These are phyloP conservation scores for Dynastes grantii DNA, from an alignment of 2,888 invertebrate genomes.

Conservation along the genomic window DNA sequence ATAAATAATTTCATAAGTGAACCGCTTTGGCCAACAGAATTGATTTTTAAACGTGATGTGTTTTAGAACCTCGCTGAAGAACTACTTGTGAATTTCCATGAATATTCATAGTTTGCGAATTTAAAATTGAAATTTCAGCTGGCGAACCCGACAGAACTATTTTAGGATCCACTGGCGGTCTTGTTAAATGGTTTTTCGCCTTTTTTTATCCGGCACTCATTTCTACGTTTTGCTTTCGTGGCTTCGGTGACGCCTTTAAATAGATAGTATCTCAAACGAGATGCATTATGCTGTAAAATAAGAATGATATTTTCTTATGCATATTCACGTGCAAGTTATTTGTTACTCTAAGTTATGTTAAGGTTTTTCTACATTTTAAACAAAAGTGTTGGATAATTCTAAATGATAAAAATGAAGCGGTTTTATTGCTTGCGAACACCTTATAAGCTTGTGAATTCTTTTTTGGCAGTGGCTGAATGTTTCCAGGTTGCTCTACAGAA, in stretches of 20 bases:
- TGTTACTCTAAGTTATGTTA: too few species aligned
- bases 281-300: too few species aligned
- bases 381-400: too few species aligned
- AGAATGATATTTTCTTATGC: too few species aligned
- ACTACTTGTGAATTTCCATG: slow-evolving; percentile 1
- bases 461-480: too few species aligned
- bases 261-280: too few species aligned
- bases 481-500: too few species aligned
- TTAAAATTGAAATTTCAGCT: background rate
- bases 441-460: too few species aligned
- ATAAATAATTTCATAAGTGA: slow-evolving; percentile 27
- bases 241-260: background rate
- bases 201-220: background rate
- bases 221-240: background rate
- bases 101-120: background rate
- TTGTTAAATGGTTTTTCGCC: background rate
- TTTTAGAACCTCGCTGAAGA: background rate
- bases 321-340: too few species aligned
- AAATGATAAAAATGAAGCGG: too few species aligned
- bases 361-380: too few species aligned
- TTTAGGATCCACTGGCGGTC: background rate
- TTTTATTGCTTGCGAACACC: too few species aligned
- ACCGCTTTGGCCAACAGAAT: background rate
- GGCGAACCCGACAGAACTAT: background rate
- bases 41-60: background rate